Evolutionary conservation across 2,797 vertebrate genomes (phyloP).

Genomic region (Chaunax sp.): DNA sequence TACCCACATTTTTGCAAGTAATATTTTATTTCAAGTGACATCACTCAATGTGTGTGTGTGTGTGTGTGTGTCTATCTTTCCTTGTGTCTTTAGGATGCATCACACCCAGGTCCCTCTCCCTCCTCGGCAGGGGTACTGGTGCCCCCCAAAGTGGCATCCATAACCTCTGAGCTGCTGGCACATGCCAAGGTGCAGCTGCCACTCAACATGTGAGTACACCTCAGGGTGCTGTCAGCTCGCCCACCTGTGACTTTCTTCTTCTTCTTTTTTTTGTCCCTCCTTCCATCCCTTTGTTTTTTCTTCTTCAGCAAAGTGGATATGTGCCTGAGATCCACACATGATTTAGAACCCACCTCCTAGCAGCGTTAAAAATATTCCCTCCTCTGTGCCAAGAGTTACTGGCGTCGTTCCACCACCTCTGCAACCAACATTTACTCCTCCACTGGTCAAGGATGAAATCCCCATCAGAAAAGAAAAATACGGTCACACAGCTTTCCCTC

Average conservation of each 20-base stretch:
- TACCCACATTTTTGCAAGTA: conserved; percentile 14
- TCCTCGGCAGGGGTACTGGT: conserved; percentile 78
- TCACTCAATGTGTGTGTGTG: conserved; percentile 14
- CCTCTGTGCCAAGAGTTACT: conserved; percentile 56
- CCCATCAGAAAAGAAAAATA: conserved; percentile 47
- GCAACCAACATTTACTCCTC: conserved; percentile 64
- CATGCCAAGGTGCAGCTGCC: conserved; percentile 94
- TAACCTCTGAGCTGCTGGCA: conserved; percentile 89
- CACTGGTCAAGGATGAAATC: conserved; percentile 66
- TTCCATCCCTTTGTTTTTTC: conserved; percentile 11
- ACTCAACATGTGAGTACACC: conserved; percentile 94
- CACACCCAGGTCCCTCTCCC: conserved; percentile 83
- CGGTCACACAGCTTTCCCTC: conserved; percentile 32
- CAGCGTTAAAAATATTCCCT: conserved; percentile 59
- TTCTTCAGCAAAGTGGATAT: conserved; percentile 12
- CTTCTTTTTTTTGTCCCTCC: neutral
- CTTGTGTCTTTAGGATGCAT: conserved; percentile 85
- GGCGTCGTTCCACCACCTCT: conserved; percentile 62
- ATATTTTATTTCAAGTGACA: conserved; percentile 36
- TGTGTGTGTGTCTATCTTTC: conserved; percentile 41
- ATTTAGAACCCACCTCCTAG: conserved; percentile 39
- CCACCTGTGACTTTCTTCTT: conserved; percentile 27
- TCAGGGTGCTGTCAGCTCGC: conserved; percentile 41
- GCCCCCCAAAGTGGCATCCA: conserved; percentile 87
- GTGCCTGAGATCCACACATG: conserved; percentile 29